Percentiles rank a stretch among this genome's conserved stretches.
Evolutionary conservation across 1,140 invertebrate species (phyloP).

Genomic region (Sesamia nonagrioides): DNA sequence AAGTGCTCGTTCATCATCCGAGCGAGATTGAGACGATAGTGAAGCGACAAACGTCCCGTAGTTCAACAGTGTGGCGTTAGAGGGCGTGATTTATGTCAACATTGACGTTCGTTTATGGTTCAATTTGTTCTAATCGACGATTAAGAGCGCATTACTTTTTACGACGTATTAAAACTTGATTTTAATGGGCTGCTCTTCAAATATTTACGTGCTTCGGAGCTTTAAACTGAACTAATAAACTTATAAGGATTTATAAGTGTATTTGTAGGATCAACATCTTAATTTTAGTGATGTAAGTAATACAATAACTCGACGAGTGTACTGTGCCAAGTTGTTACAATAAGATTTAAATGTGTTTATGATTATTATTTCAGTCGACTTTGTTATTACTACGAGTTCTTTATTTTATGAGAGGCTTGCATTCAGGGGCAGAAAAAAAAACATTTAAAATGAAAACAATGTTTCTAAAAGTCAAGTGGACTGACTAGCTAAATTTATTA

Average conservation of each 20-base stretch:
- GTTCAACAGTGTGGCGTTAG: slow-evolving; percentile 66
- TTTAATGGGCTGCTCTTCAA: slow-evolving; percentile 69
- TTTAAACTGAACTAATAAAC: slow-evolving; percentile 58
- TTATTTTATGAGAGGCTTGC: background rate
- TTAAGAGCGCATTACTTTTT: slow-evolving; percentile 71
- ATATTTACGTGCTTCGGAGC: slow-evolving; percentile 63
- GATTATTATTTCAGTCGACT: slow-evolving; percentile 28
- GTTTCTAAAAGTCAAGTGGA: background rate
- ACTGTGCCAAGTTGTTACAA: slow-evolving; percentile 34
- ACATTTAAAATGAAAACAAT: slow-evolving; percentile 1
- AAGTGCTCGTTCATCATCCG: slow-evolving; percentile 72
- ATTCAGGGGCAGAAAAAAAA: slow-evolving; percentile 8
- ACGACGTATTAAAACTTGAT: slow-evolving; percentile 68
- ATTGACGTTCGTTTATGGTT: slow-evolving; percentile 69
- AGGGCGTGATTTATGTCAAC: slow-evolving; percentile 76
- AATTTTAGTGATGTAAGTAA: slow-evolving; percentile 27
- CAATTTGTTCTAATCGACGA: slow-evolving; percentile 67
- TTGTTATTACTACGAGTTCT: slow-evolving; percentile 26
- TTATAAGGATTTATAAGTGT: slow-evolving; percentile 54
- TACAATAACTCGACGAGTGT: background rate
- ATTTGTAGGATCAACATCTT: slow-evolving; percentile 20
- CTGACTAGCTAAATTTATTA: background rate
- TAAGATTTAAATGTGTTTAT: slow-evolving; percentile 40
- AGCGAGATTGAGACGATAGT: slow-evolving; percentile 73
- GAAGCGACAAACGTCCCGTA: slow-evolving; percentile 68